Base-by-base conservation (phyloP, 2,113 vertebrate species). In the Otocyon megalotis region DNA sequence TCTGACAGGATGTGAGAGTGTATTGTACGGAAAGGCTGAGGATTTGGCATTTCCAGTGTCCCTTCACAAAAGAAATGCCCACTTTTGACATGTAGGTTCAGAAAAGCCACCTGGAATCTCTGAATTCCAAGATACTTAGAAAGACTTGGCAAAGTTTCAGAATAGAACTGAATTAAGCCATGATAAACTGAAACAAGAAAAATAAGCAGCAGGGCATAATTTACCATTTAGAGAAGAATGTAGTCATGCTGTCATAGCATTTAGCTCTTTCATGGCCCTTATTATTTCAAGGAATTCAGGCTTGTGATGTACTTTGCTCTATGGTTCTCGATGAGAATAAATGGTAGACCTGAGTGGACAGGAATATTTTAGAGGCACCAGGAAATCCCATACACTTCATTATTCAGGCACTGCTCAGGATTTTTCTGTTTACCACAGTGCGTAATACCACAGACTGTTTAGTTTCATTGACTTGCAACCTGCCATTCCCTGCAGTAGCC, bases 281-380 rank as follows among this genome's bases (percentile, higher is more conserved):
- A 14, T 84, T 77, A 53, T 54, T 97, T 94, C 20, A 88, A 85
- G 60, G 90, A 93, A 90, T 5, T 77, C 14, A 50, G 56, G 5
- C 65, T n/a, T 28, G 2, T 54, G 22, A 30, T 54, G 17, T 19
- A 16, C 76, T 96, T 96, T 92, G 50, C 22, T 83, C 11, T 67
- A 0, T 7, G 32, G 48, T 2, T 48, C 54, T 93, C 56, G 72
- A 0, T 60, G 53, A 72, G 15, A 19, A 86, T 63, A 43, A 71
- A 24, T 14, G 28, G 3, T 48, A 62, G 2, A 2, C 7, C 63
- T 81, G 63, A 63, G 20, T 32, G 30, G 20, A 24, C 50, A 88
- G 60, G 24, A n/a, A 11, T 84, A 8, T 53, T 53, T 83, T 79
- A 35, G 8, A 74, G 54, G 30, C 28, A 26, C 30, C 26, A 43